Evolutionary conservation across 2,797 vertebrate genomes (phyloP).

Genomic region (Coluber constrictor): DNA sequence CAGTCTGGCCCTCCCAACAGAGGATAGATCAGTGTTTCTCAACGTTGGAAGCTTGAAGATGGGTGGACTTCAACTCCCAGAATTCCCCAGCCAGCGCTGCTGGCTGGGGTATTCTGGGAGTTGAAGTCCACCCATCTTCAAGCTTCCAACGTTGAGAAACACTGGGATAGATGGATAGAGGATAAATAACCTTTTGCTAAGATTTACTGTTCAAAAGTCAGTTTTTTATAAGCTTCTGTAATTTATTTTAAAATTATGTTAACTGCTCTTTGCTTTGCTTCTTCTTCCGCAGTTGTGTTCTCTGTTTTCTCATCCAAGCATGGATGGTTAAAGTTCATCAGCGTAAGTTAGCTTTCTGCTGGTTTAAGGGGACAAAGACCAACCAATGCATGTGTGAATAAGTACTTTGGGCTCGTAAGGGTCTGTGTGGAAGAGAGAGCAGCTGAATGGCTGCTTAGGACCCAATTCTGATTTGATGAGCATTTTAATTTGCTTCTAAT

Average conservation of each 20-base stretch:
- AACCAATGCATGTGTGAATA: neutral
- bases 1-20: neutral
- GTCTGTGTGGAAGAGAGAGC: neutral
- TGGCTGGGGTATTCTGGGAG: no score
- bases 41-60: no score
- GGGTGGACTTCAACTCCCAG: no score
- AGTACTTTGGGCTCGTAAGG: neutral
- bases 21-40: neutral
- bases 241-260: neutral
- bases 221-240: neutral
- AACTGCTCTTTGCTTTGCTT: neutral
- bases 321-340: neutral
- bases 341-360: neutral
- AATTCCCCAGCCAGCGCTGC: no score
- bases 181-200: neutral
- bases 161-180: neutral
- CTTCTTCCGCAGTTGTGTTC: neutral
- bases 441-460: neutral
- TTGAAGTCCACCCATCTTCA: no score
- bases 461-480: neutral
- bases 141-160: no score
- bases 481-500: neutral
- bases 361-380: neutral
- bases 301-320: neutral
- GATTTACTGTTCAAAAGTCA: neutral